A percentile compares a stretch with the other conserved stretches of the same genome.
These are phyloP conservation scores for Ashinkailepas kermadecensis DNA, from an alignment of 2,888 invertebrate genomes.

Conservation along the genomic window DNA sequence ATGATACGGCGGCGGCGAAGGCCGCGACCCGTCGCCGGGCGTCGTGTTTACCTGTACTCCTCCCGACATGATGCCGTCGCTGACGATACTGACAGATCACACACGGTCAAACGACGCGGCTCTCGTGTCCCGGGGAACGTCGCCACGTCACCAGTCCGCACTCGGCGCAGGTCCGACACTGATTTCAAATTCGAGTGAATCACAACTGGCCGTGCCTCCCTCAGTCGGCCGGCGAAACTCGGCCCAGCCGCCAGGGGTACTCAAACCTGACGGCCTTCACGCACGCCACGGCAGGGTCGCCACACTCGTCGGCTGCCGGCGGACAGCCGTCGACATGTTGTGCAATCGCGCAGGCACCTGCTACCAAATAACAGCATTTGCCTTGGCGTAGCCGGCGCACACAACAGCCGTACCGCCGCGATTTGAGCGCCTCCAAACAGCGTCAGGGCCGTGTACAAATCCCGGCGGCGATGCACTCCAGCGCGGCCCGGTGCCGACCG, in stretches of 20 bases:
- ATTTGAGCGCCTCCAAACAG: conserved; percentile 1
- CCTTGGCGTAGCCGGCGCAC: too few relatives aligned
- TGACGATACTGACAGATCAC: not conserved
- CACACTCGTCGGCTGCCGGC: not conserved
- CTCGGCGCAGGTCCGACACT: not conserved
- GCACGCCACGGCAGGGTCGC: not conserved
- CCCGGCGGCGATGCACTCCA: too few relatives aligned
- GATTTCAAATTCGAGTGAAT: conserved; percentile 2
- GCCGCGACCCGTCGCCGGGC: not conserved
- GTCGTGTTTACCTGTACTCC: not conserved
- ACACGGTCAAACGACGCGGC: too few relatives aligned
- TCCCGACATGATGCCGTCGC: not conserved
- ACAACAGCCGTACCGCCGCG: not conserved
- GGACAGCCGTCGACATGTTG: too few relatives aligned
- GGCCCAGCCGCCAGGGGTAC: not conserved
- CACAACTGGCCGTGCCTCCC: not conserved
- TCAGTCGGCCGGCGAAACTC: not conserved
- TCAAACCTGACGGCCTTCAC: not conserved
- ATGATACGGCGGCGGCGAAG: not conserved
- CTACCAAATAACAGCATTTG: too few relatives aligned
- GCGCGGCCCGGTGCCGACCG: too few relatives aligned
- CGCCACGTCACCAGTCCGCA: not conserved
- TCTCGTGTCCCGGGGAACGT: too few relatives aligned
- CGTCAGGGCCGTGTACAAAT: not conserved
- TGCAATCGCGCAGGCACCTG: too few relatives aligned